Percentiles rank a stretch among this genome's conserved stretches.
Evolutionary conservation across 2,888 invertebrate genomes (phyloP).

Genomic region (Philaethria dido): DNA sequence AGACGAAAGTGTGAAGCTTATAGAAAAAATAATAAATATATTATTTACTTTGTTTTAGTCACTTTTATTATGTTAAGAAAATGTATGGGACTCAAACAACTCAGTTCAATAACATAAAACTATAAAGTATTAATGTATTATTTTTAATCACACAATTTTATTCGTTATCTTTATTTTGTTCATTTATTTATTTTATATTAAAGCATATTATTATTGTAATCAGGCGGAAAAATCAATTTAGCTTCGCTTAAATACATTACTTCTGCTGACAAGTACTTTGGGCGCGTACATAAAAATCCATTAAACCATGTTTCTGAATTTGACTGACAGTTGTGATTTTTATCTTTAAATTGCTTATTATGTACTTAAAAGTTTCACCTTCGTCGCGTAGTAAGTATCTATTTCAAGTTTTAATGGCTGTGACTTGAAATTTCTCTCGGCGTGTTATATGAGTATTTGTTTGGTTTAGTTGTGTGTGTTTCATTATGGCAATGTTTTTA

Average conservation of each 20-base stretch:
- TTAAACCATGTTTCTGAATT: conserved; percentile 8
- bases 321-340: conserved; percentile 15
- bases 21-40: too few species aligned
- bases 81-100: too few species aligned
- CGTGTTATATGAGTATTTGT: too few species aligned
- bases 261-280: conserved; percentile 1
- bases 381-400: not conserved
- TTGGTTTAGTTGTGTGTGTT: too few species aligned
- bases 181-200: conserved; percentile 18
- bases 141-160: too few species aligned
- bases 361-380: not conserved
- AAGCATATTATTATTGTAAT: conserved; percentile 19
- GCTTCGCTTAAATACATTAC: conserved; percentile 2
- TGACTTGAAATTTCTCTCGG: not conserved
- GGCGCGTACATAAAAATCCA: conserved; percentile 5
- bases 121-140: too few species aligned
- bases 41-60: too few species aligned
- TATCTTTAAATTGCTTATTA: conserved; percentile 18
- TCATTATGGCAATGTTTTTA: too few species aligned
- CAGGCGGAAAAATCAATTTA: conserved; percentile 6
- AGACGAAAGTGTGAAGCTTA: too few species aligned
- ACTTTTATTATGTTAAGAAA: too few species aligned
- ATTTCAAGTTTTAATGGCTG: not conserved
- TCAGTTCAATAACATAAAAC: too few species aligned
- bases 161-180: too few species aligned